phyloP scores from a whole-genome alignment of 2,888 invertebrate species.

The Clistopyga incitator region DNA sequence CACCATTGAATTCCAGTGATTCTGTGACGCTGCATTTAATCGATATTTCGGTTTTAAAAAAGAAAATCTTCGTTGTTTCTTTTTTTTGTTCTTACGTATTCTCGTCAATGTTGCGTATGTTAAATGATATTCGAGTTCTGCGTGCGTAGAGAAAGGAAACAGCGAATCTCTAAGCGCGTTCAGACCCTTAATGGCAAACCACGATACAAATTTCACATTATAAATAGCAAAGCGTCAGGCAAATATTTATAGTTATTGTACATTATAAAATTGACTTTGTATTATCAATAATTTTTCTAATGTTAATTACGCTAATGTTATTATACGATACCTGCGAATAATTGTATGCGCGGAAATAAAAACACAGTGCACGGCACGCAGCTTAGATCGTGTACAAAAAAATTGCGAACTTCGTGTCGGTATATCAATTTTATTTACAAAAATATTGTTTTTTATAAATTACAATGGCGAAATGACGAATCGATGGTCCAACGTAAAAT shows the following conservation, averaged over 20 bases:
- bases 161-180: constrained; percentile 2
- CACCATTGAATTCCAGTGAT: constrained; percentile 47
- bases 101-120: not conserved
- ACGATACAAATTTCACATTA: constrained; percentile 23
- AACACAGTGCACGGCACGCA: constrained; percentile 38
- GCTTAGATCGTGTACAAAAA: constrained; percentile 8
- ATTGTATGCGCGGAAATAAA: constrained; percentile 56
- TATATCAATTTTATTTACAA: constrained; percentile 32
- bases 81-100: constrained; percentile 18
- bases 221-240: constrained; percentile 30
- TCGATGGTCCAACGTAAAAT: not conserved
- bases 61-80: constrained; percentile 17
- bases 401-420: not conserved
- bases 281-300: constrained; percentile 38
- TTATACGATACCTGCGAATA: constrained; percentile 29
- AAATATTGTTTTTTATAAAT: constrained; percentile 29
- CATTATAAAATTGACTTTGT: constrained; percentile 52
- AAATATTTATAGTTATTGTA: constrained; percentile 45
- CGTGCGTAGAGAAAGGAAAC: not conserved
- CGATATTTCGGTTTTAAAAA: constrained; percentile 8
- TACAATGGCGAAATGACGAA: not conserved
- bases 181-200: not conserved
- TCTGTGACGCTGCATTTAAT: constrained; percentile 51
- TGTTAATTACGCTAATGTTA: constrained; percentile 31
- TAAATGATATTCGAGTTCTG: constrained; percentile 4